phyloP scores from a whole-genome alignment of 2,888 invertebrate species.

The Chalcis sispes region DNA sequence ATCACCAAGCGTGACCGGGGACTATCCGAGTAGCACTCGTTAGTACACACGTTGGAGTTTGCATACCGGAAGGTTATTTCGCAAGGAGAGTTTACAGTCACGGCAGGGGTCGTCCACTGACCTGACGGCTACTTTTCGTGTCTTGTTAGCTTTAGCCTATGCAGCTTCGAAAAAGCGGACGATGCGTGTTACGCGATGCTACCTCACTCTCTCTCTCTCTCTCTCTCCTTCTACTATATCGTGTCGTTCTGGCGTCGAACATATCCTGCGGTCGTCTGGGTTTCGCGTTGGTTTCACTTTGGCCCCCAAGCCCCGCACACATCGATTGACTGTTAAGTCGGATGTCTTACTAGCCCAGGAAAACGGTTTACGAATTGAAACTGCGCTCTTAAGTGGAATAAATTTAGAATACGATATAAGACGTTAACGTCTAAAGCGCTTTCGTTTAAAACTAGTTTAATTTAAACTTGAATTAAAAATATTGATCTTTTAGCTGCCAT shows the following conservation, averaged over 20 bases:
- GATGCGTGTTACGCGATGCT: too few species aligned
- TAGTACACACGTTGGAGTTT: slow-evolving; percentile 24
- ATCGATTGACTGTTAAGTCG: slow-evolving; percentile 46
- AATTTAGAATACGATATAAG: too few species aligned
- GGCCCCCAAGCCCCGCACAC: slow-evolving; percentile 45
- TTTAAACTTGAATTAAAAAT: too few species aligned
- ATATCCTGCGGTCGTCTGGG: slow-evolving; percentile 69
- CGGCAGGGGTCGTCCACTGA: background rate
- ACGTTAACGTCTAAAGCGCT: too few species aligned
- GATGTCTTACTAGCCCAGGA: too few species aligned
- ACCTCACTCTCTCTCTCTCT: background rate
- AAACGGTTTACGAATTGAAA: too few species aligned
- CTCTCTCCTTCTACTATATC: slow-evolving; percentile 12
- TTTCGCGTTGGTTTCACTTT: slow-evolving; percentile 70
- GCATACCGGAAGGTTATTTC: slow-evolving; percentile 40
- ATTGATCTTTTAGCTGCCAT: too few species aligned
- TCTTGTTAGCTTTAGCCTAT: slow-evolving; percentile 39
- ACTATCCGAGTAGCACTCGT: slow-evolving; percentile 12
- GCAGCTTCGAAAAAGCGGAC: slow-evolving; percentile 42
- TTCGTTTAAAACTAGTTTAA: too few species aligned
- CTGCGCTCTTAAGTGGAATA: too few species aligned
- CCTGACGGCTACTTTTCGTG: slow-evolving; percentile 37
- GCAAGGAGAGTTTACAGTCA: slow-evolving; percentile 38
- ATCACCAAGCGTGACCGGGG: too few species aligned
- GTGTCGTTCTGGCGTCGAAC: slow-evolving; percentile 62